A percentile compares a stretch with the other conserved stretches of the same genome.
Evolutionary conservation across 2,888 invertebrate species (phyloP).

Genomic region (Drosophila diplacantha): DNA sequence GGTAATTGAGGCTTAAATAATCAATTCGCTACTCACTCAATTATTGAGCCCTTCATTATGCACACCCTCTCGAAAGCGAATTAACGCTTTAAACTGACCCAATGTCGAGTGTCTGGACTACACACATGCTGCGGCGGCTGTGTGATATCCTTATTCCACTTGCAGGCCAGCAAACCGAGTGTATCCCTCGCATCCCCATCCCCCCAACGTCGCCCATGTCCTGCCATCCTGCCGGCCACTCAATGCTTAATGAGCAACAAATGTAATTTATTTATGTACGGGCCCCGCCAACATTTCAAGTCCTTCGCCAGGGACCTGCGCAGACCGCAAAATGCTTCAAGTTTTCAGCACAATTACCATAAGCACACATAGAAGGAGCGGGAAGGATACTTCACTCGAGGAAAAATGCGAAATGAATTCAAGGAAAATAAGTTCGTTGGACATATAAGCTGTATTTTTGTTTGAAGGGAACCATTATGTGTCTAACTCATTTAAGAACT

Average conservation of each 20-base stretch:
- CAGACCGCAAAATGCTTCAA: conserved; percentile 65
- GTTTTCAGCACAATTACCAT: conserved; percentile 71
- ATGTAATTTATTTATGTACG: conserved; percentile 67
- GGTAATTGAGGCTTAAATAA: conserved; percentile 43
- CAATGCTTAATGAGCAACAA: conserved; percentile 70
- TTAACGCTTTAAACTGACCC: conserved; percentile 54
- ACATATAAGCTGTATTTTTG: not conserved
- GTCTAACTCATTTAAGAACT: not conserved
- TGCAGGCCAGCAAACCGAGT: conserved; percentile 13
- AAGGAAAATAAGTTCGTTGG: not conserved
- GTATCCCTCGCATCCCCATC: not conserved
- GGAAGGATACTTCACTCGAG: not conserved
- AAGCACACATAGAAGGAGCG: conserved; percentile 50
- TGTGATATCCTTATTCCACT: conserved; percentile 9
- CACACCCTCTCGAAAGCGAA: conserved; percentile 44
- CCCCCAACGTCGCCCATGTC: not conserved
- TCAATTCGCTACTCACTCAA: conserved; percentile 41
- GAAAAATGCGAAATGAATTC: not conserved
- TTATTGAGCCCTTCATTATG: conserved; percentile 41
- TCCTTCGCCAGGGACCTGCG: conserved; percentile 46
- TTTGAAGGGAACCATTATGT: not conserved
- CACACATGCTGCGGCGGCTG: not conserved
- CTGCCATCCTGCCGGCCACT: conserved; percentile 50
- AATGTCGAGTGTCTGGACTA: conserved; percentile 12
- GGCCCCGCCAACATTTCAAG: conserved; percentile 47